Base-by-base conservation (phyloP, 2,113 vertebrate genomes). In the Pyxicephalus adspersus region DNA sequence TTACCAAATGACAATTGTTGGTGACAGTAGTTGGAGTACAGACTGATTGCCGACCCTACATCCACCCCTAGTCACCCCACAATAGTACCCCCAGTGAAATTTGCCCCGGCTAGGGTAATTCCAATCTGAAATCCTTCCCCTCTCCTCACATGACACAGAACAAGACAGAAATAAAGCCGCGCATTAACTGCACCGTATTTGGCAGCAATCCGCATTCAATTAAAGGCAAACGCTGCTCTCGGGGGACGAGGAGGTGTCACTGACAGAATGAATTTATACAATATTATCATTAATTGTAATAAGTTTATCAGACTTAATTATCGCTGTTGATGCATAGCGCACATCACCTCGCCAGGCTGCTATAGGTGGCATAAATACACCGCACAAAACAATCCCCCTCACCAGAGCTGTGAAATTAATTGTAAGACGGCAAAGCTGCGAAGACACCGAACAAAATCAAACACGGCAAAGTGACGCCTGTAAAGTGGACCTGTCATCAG, bases 301-400 rank as follows among this genome's bases (percentile, higher is more conserved):
- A 74, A 65, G 60, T 65, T 81, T 81, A 74, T 74, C 61, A 38
- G 70, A 15, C 22, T 29, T 74, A 65, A 81, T 81, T 81, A 81
- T 34, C 70, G 50, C 38, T 50, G 77, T 28, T 60, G 64, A 45
- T 23, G 19, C 38, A 5, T 2, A 54, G 6, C 15, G 15, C 38
- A 18, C 70, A 25, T 65, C 72, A 9, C 66, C 68, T 38, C 19
- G 2, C 34, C 45, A 18, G 28, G 60, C n/a, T 64, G 50, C 18
- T 25, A 16, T 34, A 57, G 60, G 61, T 58, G 68, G 3, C 79
- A 65, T 51, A 28, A 74, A 65, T 28, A 51, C 22, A 15, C 34
- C 8, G 3, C 38, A 64, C 25, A 34, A 55, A 34, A 73, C 13
- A 23, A 19, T 34, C 28, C 23, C 55, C 8, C 26, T 52, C 5